Evolutionary conservation across 2,113 vertebrate genomes (phyloP).

Genomic region (Daboia siamensis): DNA sequence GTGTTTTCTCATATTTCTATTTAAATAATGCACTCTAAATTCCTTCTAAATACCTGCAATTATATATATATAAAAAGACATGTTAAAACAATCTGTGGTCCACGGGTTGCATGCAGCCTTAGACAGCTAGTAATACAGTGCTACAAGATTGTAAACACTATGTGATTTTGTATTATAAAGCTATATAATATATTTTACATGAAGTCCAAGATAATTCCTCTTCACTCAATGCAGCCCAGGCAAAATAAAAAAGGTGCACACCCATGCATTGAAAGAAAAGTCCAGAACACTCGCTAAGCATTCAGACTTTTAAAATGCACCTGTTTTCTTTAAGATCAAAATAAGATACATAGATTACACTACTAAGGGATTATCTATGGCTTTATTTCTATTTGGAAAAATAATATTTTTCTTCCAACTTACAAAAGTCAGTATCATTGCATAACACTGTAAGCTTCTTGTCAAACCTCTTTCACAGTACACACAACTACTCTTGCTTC

Average conservation of each 20-base stretch:
- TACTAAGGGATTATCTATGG: neutral
- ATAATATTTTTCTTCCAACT: neutral
- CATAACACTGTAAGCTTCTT: neutral
- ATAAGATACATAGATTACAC: neutral
- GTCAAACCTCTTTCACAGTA: neutral
- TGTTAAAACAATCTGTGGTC: neutral
- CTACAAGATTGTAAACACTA: neutral
- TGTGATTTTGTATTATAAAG: neutral
- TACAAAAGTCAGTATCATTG: neutral
- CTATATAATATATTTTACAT: neutral
- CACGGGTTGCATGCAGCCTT: neutral
- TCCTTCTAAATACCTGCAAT: neutral
- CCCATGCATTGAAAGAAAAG: neutral
- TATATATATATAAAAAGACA: neutral
- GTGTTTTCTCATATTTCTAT: neutral
- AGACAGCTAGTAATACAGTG: neutral
- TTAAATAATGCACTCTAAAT: neutral
- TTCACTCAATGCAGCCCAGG: neutral
- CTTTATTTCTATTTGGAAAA: neutral
- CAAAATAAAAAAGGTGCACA: neutral
- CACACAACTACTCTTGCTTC: neutral
- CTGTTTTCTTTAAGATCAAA: neutral
- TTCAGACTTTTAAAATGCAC: neutral
- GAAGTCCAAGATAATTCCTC: neutral
- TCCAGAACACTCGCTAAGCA: neutral